Evolutionary conservation across 1,140 invertebrate species (phyloP).

Genomic region (Tribolium castaneum): DNA sequence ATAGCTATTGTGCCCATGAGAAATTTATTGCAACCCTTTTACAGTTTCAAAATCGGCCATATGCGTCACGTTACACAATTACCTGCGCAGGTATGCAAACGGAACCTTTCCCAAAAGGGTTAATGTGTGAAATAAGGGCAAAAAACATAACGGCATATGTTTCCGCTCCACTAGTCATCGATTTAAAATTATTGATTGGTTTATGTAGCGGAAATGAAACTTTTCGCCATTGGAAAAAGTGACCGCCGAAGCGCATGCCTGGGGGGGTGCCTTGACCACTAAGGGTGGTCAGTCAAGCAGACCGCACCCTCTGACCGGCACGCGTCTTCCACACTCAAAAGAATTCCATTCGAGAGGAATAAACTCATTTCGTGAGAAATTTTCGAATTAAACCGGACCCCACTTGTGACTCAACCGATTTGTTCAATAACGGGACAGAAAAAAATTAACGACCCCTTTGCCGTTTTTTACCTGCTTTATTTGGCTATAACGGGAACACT

Average conservation of each 20-base stretch:
- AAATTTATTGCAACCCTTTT: constrained; percentile 49
- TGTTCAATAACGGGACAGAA: constrained; percentile 46
- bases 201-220: constrained; percentile 35
- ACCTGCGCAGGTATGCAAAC: constrained; percentile 45
- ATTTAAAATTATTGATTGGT: constrained; percentile 38
- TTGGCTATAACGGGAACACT: constrained; percentile 32
- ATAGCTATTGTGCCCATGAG: constrained; percentile 44
- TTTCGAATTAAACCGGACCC: neutral
- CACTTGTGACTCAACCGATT: constrained; percentile 49
- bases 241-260: constrained; percentile 47
- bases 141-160: constrained; percentile 40
- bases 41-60: constrained; percentile 44
- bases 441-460: constrained; percentile 40
- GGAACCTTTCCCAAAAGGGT: constrained; percentile 25
- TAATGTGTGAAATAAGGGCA: constrained; percentile 41
- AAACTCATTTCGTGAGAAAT: neutral
- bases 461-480: constrained; percentile 45
- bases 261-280: constrained; percentile 51
- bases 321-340: constrained; percentile 48
- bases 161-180: constrained; percentile 34
- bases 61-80: constrained; percentile 48
- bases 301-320: constrained; percentile 52
- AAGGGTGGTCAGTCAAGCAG: constrained; percentile 57
- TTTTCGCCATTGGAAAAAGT: constrained; percentile 33
- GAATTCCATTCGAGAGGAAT: constrained; percentile 31